A percentile compares a stretch with the other conserved stretches of the same genome.
These are phyloP conservation scores for Chloroceryle inda DNA, from an alignment of 2,797 vertebrate species.

Conservation along the genomic window DNA sequence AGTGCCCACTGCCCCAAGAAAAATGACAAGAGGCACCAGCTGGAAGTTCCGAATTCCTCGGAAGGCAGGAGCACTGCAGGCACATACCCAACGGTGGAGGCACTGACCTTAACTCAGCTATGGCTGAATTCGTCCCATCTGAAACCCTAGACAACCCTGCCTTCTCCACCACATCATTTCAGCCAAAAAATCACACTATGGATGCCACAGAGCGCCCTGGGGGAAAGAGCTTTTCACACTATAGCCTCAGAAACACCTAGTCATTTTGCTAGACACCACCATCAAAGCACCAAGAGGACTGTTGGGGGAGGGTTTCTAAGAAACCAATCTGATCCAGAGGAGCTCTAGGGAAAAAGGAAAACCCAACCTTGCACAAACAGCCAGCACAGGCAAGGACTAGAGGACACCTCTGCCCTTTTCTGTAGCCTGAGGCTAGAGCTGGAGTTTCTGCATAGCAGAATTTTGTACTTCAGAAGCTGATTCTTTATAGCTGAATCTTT, in stretches of 20 bases:
- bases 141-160: background rate
- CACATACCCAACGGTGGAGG: background rate
- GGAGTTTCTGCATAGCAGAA: background rate
- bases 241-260: background rate
- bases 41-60: background rate
- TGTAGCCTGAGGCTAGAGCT: background rate
- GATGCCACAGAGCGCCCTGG: background rate
- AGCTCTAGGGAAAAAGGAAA: background rate
- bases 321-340: background rate
- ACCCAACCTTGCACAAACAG: accelerated
- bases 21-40: background rate
- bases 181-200: background rate
- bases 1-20: background rate
- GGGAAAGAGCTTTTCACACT: accelerated
- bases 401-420: background rate
- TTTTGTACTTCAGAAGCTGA: background rate
- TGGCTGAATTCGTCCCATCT: background rate
- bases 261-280: background rate
- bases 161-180: background rate
- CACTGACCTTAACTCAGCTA: background rate
- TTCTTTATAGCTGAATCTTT: background rate
- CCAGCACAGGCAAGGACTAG: background rate
- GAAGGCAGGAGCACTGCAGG: background rate
- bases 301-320: background rate
- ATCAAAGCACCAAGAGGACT: background rate